Percentiles rank a stretch among this genome's conserved stretches.
Evolutionary conservation across 2,113 vertebrate species (phyloP).

Genomic region (Genyomyrus donnyi): DNA sequence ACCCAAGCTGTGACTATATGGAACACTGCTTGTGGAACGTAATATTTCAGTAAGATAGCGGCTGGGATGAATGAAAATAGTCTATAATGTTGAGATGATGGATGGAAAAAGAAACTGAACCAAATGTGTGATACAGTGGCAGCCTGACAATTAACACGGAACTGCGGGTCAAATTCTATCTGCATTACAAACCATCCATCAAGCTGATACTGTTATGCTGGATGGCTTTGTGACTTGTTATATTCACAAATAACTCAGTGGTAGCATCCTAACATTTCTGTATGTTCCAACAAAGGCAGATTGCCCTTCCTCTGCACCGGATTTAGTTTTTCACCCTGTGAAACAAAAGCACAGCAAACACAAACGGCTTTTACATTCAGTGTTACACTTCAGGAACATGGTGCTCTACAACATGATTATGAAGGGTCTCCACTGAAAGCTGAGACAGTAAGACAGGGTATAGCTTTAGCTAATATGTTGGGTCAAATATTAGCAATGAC

Average conservation of each 20-base stretch:
- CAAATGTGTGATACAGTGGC: background rate
- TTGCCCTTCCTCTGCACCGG: background rate
- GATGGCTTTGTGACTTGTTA: background rate
- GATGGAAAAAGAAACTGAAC: background rate
- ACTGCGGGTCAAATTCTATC: background rate
- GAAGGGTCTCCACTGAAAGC: background rate
- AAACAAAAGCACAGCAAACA: background rate
- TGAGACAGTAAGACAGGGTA: background rate
- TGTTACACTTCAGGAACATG: background rate
- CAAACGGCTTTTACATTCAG: background rate
- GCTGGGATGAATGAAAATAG: background rate
- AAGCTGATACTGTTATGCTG: background rate
- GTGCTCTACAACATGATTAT: background rate
- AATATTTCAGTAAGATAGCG: background rate
- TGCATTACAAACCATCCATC: background rate
- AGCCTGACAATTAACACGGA: background rate
- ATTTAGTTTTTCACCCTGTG: background rate
- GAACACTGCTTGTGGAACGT: background rate
- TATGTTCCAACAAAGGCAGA: background rate
- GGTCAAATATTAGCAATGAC: background rate
- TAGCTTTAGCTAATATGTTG: background rate
- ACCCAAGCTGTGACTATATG: background rate
- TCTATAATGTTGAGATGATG: background rate
- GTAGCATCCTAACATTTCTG: background rate
- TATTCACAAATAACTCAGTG: background rate